phyloP scores from a whole-genome alignment of 2,888 invertebrate genomes.

The Apomyelois bistriatella region DNA sequence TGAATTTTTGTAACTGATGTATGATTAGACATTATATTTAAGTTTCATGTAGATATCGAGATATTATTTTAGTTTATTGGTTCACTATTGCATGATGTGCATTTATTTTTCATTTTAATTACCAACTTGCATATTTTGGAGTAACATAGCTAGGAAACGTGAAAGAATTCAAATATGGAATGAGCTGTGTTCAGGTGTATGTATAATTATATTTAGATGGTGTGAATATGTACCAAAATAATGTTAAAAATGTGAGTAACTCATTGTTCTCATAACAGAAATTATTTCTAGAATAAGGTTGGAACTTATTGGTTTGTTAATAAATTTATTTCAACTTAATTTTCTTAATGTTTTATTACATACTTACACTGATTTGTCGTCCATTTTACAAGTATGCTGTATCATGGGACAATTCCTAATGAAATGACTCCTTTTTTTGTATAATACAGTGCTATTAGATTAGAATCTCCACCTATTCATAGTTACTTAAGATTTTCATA shows the following conservation, averaged over 20 bases:
- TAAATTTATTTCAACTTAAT: constrained; percentile 43
- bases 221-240: constrained; percentile 25
- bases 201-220: neutral
- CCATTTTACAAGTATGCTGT: no score
- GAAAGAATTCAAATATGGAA: neutral
- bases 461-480: no score
- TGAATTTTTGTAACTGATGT: neutral
- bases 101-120: constrained; percentile 10
- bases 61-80: constrained; percentile 24
- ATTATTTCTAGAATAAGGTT: constrained; percentile 43
- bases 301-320: constrained; percentile 55
- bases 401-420: no score
- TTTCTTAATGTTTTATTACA: neutral
- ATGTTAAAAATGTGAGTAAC: constrained; percentile 30
- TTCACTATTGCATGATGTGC: neutral
- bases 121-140: neutral
- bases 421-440: no score
- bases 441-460: no score
- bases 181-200: constrained; percentile 6
- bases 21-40: neutral
- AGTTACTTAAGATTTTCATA: no score
- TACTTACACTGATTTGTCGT: neutral
- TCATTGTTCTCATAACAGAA: constrained; percentile 34
- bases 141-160: constrained; percentile 5
- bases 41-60: constrained; percentile 17